Evolutionary conservation across 2,797 vertebrate species (phyloP).

Genomic region (Babyrousa celebensis): DNA sequence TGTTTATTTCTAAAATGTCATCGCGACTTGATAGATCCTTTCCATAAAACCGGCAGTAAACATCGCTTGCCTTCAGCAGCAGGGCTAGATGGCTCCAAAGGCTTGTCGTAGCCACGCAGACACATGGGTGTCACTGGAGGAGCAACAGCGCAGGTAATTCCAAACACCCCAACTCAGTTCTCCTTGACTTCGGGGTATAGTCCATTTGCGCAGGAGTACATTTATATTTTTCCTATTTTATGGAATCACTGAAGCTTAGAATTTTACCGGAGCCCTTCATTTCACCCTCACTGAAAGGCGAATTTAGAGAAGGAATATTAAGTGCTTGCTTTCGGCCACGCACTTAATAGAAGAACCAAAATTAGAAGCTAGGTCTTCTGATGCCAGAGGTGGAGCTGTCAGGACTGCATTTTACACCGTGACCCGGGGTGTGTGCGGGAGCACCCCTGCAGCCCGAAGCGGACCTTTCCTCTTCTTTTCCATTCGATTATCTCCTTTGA

Average conservation of each 20-base stretch:
- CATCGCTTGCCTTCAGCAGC: not conserved
- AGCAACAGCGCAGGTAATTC: not conserved
- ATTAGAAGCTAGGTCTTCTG: not conserved
- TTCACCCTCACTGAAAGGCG: not conserved
- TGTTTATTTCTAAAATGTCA: constrained; percentile 7
- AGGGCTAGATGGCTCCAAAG: not conserved
- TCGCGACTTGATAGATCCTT: not conserved
- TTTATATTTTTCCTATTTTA: not conserved
- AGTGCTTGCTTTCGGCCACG: not conserved
- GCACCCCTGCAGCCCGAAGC: too few species aligned
- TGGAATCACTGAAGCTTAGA: not conserved
- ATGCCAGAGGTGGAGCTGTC: not conserved
- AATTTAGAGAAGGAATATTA: not conserved
- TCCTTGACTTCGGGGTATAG: not conserved
- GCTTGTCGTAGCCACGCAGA: not conserved
- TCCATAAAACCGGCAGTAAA: not conserved
- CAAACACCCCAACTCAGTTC: not conserved
- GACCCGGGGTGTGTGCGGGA: not conserved
- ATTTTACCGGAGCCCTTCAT: not conserved
- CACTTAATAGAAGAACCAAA: not conserved
- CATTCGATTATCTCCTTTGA: not conserved
- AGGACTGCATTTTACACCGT: not conserved
- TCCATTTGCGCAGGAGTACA: not conserved
- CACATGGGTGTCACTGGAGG: not conserved
- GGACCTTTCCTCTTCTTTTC: not conserved